Conservation (phyloP, 2,113 vertebrate genomes). For the Ceyx melanurus region DNA sequence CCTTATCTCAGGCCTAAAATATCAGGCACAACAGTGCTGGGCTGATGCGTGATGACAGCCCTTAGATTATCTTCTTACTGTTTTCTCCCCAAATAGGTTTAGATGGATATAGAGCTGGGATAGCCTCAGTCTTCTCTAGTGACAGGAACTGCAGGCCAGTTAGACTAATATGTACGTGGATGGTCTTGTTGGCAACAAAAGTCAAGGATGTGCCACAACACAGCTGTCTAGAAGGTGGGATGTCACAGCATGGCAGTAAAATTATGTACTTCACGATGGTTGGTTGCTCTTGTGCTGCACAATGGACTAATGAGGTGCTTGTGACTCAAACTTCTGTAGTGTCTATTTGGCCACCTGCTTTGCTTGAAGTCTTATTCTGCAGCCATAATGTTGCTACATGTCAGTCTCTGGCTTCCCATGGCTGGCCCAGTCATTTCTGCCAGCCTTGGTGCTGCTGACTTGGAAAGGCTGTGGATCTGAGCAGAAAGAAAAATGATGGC, state of each 20-base stretch:
- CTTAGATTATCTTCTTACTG: neutral
- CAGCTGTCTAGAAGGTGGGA: neutral
- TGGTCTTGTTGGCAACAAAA: neutral
- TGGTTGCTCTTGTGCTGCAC: neutral
- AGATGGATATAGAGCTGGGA: neutral
- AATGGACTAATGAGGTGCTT: neutral
- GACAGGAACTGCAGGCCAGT: neutral
- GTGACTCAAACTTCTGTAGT: neutral
- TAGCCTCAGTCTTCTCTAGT: neutral
- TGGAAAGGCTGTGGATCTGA: neutral
- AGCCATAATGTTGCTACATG: accelerated
- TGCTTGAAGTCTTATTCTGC: neutral
- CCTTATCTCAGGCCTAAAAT: neutral
- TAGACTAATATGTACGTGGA: neutral
- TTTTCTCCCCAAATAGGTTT: neutral
- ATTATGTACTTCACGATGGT: neutral
- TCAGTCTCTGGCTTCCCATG: neutral
- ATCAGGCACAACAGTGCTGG: neutral
- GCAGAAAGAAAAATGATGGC: neutral
- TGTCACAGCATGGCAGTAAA: neutral
- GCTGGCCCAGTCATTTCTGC: neutral
- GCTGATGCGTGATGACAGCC: neutral
- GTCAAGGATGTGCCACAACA: too few species aligned
- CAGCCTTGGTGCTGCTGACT: neutral
- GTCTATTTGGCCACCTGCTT: neutral